phyloP scores from a whole-genome alignment of 2,113 vertebrate genomes.

The Istiophorus platypterus region DNA sequence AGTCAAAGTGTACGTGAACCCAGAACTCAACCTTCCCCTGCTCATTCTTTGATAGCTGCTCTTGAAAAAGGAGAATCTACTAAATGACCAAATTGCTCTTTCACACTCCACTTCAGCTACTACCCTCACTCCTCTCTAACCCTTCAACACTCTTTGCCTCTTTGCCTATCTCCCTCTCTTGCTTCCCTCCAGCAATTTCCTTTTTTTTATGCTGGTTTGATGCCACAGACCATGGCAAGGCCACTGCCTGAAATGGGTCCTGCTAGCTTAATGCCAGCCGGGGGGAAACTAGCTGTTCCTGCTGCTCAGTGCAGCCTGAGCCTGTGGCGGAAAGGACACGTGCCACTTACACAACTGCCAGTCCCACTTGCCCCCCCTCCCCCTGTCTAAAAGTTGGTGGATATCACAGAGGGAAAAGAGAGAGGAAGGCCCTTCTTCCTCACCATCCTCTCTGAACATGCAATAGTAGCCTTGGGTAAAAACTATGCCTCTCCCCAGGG shows the following conservation, averaged over 20 bases:
- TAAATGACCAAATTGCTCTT: constrained; percentile 38
- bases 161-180: constrained; percentile 25
- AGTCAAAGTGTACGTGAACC: constrained; percentile 2
- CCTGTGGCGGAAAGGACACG: constrained; percentile 34
- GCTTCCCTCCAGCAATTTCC: constrained; percentile 58
- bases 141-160: constrained; percentile 10
- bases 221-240: constrained; percentile 50
- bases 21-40: constrained; percentile 27
- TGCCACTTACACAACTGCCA: constrained; percentile 48
- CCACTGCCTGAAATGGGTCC: constrained; percentile 42
- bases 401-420: constrained; percentile 9
- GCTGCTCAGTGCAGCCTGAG: constrained; percentile 36
- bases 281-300: constrained; percentile 45
- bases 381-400: constrained; percentile 17
- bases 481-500: constrained; percentile 51
- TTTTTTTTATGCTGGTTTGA: constrained; percentile 53
- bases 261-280: constrained; percentile 45
- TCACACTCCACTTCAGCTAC: constrained; percentile 6
- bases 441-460: constrained; percentile 30
- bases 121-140: not conserved
- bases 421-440: constrained; percentile 15
- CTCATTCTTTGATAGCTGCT: constrained; percentile 28
- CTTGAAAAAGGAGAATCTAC: constrained; percentile 30
- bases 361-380: constrained; percentile 9
- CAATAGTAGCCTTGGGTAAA: constrained; percentile 47